phyloP scores from a whole-genome alignment of 1,140 invertebrate genomes.

The Notospermus geniculatus region DNA sequence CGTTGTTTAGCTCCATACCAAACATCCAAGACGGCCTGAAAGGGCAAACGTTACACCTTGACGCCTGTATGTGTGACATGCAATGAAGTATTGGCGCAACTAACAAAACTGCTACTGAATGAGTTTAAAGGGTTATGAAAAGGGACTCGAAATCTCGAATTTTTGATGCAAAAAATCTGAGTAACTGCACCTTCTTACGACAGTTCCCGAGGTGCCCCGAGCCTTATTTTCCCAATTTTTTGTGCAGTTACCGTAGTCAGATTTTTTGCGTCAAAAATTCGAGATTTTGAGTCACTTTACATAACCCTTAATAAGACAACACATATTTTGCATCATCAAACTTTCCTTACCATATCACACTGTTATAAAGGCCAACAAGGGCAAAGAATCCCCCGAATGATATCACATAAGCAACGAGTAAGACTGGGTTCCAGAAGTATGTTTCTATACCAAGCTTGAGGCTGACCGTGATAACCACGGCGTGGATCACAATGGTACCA shows the following conservation, averaged over 20 bases:
- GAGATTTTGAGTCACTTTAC: not conserved
- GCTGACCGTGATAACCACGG: slow-evolving; percentile 3
- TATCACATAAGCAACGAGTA: too few species aligned
- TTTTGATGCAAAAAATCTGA: too few species aligned
- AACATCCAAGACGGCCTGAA: slow-evolving; percentile 25
- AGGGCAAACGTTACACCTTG: too few species aligned
- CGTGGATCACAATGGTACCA: not conserved
- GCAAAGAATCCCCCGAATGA: too few species aligned
- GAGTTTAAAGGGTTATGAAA: too few species aligned
- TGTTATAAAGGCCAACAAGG: slow-evolving; percentile 1
- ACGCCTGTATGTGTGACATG: too few species aligned
- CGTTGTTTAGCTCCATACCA: slow-evolving; percentile 58
- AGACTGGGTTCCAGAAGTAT: too few species aligned
- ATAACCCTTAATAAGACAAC: not conserved
- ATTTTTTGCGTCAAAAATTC: not conserved
- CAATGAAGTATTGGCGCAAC: slow-evolving; percentile 31
- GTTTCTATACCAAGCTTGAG: slow-evolving; percentile 20
- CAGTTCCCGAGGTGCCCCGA: too few species aligned
- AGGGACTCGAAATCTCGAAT: too few species aligned
- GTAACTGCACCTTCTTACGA: too few species aligned
- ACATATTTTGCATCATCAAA: not conserved
- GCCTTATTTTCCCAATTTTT: too few species aligned
- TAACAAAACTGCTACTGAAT: slow-evolving; percentile 49
- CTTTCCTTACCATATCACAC: not conserved
- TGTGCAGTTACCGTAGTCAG: too few species aligned